Conservation (phyloP, 37 sponge, comb jelly and placozoan species). For the Chondrilla cf. caribensis region DNA sequence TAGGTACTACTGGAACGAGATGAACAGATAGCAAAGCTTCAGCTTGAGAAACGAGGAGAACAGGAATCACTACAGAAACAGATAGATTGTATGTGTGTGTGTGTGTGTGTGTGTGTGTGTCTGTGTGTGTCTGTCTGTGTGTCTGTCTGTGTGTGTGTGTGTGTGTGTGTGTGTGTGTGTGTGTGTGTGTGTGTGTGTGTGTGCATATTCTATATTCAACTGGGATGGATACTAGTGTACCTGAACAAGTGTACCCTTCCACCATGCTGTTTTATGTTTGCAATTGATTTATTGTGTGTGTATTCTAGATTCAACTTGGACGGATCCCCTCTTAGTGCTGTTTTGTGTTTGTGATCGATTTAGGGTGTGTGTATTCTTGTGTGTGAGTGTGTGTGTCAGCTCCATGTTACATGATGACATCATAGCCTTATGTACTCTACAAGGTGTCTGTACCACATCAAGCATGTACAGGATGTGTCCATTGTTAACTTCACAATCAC, state of each 20-base stretch:
- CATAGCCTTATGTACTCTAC: no score
- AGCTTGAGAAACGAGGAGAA: not conserved
- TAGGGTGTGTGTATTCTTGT: not conserved
- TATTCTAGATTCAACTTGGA: no score
- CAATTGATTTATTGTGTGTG: no score
- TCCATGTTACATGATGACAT: no score
- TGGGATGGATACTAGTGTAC: no score
- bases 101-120: not conserved
- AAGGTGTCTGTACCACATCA: no score
- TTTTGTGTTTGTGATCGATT: no score
- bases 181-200: constrained; percentile 19
- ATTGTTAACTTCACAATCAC: not conserved
- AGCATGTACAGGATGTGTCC: not conserved
- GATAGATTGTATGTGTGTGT: not conserved
- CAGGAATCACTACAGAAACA: not conserved
- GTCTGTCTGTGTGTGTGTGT: not conserved
- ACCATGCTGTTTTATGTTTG: no score
- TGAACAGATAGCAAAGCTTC: not conserved
- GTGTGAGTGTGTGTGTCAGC: constrained; percentile 2
- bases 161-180: constrained; percentile 6
- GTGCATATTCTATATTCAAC: no score
- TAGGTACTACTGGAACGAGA: not conserved
- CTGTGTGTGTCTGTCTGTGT: not conserved
- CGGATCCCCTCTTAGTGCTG: no score
- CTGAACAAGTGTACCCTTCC: no score